Evolutionary conservation across 2,113 vertebrate genomes (phyloP).

Genomic region (Thalassoma bifasciatum): DNA sequence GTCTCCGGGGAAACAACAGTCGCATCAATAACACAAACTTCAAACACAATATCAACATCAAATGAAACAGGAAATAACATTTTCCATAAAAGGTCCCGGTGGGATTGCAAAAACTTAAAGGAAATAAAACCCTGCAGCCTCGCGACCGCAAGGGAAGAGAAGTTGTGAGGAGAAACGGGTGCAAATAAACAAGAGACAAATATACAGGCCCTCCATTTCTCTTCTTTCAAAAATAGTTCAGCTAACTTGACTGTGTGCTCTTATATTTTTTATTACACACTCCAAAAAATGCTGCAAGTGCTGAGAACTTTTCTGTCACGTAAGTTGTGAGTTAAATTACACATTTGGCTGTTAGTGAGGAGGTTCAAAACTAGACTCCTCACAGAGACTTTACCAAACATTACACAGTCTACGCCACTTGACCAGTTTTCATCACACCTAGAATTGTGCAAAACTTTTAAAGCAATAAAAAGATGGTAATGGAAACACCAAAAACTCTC

Average conservation of each 20-base stretch:
- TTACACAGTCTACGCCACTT: too few relatives aligned
- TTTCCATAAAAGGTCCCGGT: conserved; percentile 53
- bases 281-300: neutral
- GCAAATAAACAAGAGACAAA: conserved; percentile 22
- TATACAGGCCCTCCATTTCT: neutral
- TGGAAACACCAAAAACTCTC: too few relatives aligned
- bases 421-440: too few relatives aligned
- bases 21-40: conserved; percentile 64
- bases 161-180: conserved; percentile 2
- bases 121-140: conserved; percentile 30
- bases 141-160: conserved; percentile 7
- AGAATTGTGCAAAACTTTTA: too few relatives aligned
- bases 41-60: conserved; percentile 69
- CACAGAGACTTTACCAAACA: too few relatives aligned
- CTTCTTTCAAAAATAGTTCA: conserved; percentile 31
- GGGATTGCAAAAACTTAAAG: conserved; percentile 46
- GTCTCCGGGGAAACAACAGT: conserved; percentile 51
- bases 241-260: neutral
- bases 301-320: neutral
- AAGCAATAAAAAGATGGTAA: too few relatives aligned
- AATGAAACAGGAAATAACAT: conserved; percentile 52
- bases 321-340: too few relatives aligned
- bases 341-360: too few relatives aligned
- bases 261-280: neutral
- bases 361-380: too few relatives aligned